Percentiles rank a stretch among this genome's conserved stretches.
phyloP scores from a whole-genome alignment of 2,797 vertebrate species.

The Crenichthys baileyi region DNA sequence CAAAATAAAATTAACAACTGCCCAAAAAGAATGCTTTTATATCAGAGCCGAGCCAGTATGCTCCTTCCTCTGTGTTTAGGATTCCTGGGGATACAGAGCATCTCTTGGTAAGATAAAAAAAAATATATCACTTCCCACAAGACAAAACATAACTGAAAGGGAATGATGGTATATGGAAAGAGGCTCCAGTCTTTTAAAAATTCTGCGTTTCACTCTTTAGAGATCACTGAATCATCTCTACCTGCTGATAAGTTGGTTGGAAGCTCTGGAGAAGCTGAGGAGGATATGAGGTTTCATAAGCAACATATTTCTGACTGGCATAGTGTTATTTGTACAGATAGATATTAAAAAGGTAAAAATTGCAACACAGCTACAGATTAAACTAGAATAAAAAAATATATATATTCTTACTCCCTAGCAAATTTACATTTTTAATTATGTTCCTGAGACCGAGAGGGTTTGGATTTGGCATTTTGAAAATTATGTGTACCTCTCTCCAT shows the following conservation, averaged over 20 bases:
- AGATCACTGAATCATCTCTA: background rate
- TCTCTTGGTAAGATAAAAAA: constrained; percentile 19
- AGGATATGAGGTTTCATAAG: background rate
- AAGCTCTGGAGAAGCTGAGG: background rate
- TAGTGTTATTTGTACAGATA: too few relatives aligned
- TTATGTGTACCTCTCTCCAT: too few relatives aligned
- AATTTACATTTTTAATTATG: too few relatives aligned
- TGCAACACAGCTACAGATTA: too few relatives aligned
- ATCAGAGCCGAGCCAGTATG: constrained; percentile 36
- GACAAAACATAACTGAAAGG: background rate
- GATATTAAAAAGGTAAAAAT: too few relatives aligned
- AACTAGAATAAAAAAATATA: too few relatives aligned
- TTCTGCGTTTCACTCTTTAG: background rate
- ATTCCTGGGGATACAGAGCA: constrained; percentile 25
- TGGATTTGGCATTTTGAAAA: too few relatives aligned
- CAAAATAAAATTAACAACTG: constrained; percentile 69
- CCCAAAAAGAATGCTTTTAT: constrained; percentile 56
- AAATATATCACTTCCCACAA: background rate
- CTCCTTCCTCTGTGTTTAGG: constrained; percentile 35
- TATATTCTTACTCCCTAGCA: too few relatives aligned
- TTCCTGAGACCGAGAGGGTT: too few relatives aligned
- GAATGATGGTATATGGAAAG: background rate
- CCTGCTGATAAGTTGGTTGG: accelerated
- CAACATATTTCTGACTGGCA: background rate
- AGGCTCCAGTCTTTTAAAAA: background rate